Base-by-base conservation (phyloP, 2,888 invertebrate genomes). In the Ophion ventricosus region DNA sequence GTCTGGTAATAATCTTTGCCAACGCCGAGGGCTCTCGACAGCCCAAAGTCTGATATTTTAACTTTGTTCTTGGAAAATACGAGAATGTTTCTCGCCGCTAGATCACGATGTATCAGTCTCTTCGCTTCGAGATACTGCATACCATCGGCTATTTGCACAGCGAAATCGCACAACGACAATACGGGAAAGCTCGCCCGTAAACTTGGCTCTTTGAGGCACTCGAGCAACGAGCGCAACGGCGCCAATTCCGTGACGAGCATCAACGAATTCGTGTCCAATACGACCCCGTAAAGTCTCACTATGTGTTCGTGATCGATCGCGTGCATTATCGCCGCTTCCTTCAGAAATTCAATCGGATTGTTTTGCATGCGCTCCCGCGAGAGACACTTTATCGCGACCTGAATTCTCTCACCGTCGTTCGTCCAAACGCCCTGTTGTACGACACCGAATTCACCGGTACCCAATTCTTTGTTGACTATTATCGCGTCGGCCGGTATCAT, bases 1-100 rank as follows among this genome's bases (percentile, higher is more conserved):
- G 98, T 99, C 93, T 99, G 98, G 92, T 99, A 99, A 93, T 99
- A 99, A 93, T 99, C 99, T 93, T 99, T 99, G 40, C 99, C 99
- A 69, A 98, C 98, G 1, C 99, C 99, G 76, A 99, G 94, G 0
- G 99, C 99, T 77, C 99, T 95, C 0, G 99, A 99, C 75, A 99
- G 94, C 4, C 99, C 99, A 94, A 99, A 99, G 93, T 99, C 99
- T 0, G 99, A 99, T 86, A 99, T 99, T 95, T 99, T 99, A 7
- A 99, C 99, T 94, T 97, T 98, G 91, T 98, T 97, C 93, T 98
- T 98, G 83, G 97, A 97, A 94, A 99, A 99, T 0, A 99, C 99
- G 89, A 99, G 95, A 89, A 99, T 99, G 94, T 99, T 99, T 88
- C 99, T 95, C 43, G 99, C 99, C 2, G 99, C 99, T 91, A 99